Base-by-base conservation (phyloP, 2,113 vertebrate genomes). In the Cyanistes caeruleus region DNA sequence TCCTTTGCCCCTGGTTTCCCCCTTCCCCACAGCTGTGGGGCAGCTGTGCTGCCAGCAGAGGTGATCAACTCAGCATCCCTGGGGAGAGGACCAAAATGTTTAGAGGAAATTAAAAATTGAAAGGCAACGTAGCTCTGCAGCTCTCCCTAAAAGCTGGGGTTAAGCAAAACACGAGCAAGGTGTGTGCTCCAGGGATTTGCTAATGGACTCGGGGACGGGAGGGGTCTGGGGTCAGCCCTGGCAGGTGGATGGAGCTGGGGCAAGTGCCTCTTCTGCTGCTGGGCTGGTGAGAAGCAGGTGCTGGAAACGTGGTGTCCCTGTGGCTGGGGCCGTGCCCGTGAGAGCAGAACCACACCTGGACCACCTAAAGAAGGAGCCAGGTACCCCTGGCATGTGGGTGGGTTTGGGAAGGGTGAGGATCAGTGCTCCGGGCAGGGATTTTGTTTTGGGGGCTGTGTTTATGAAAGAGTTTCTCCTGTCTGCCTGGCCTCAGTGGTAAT, bases 81-180 rank as follows among this genome's bases (percentile, higher is more conserved):
- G 0, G 18, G 20, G 48, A 21, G 18, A 75, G 39, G 17, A 73
- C 73, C 16, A 8, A 74, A 89, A 84, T 92, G 77, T 96, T 97
- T 85, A 96, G 59, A 76, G 72, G 63, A 67, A 81, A 93, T 97
- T 69, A 97, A 97, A 97, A 91, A 96, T 91, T 83, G 85, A 96
- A 85, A 82, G 67, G 43, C 5, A 0, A 25, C 1, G 0, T 31
- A 49, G 68, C 69, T 87, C 69, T 87, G 87, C 92, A 76, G 52
- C 85, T 84, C 48, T 95, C 31, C 82, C 70, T 97, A 84, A 96
- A 95, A 97, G 95, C 94, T 0, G 0, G 56, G 80, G 67, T 75
- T 37, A 58, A 46, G 87, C 65, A 62, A 17, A 89, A 44, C 2
- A 5, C 44, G 43, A 3, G 83, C 1, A 10, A 83, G 85, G 77